Evolutionary conservation across 2,113 vertebrate species (phyloP), one percentile per base, ranked within the genome.

Genomic region (Phrynocephalus versicolor): DNA sequence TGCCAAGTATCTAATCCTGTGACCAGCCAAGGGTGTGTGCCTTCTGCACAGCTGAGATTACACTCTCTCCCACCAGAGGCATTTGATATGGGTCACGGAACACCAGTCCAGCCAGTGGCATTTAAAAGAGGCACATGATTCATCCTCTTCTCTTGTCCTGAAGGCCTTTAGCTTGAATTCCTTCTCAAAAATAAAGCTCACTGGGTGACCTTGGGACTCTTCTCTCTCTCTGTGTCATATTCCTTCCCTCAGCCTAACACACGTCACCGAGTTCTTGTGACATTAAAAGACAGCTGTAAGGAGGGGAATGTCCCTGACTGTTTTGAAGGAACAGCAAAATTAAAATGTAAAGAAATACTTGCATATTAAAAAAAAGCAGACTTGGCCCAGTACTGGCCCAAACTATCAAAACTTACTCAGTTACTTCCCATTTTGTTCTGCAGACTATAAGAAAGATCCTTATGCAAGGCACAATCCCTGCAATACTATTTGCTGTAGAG

Each of bases 401-500:
- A 10, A 51, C 45, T 51, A 51, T 51, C 23, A 81, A 15, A 2
- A 33, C 9, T 14, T 88, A 65, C 86, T 13, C 3, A 67, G 58
- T 45, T 2, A 65, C 57, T 87, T 58, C 1, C 45, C 74, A 51
- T 65, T 67, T 67, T 86, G 69, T 78, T 89, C 41, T 58, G 74
- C 92, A 99, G 97, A 98, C 91, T 98, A 98, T 87, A 96, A 94
- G 91, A 92, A 58, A 23, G 98, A 99, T 84, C 97, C 96, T 13
- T 98, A 98, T 27, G 94, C 97, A 13, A 96, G 95, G 73, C 96
- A 92, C 37, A 96, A 98, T 88, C 97, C 98, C 0, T 98, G 98
- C 91, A 97, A 96, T 78, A 97, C 97, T 81, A 97, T 99, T 93
- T 98, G 98, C 93, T 98, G 98, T 91, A 96, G 98, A n/a, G 96